A percentile compares a stretch with the other conserved stretches of the same genome.
Evolutionary conservation across 2,888 invertebrate species (phyloP).

Genomic region (Eulithis prunata): DNA sequence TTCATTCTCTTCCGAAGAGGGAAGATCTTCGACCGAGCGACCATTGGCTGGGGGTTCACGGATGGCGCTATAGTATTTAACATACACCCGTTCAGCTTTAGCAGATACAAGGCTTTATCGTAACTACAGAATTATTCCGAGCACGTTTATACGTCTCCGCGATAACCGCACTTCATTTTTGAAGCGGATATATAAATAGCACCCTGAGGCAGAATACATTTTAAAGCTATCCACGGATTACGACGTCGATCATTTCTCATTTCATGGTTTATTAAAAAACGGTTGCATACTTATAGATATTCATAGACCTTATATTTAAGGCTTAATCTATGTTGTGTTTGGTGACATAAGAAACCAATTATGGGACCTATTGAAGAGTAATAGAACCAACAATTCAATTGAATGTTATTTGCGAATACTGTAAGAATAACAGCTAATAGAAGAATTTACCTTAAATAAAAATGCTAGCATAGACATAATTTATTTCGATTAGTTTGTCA

Average conservation of each 20-base stretch:
- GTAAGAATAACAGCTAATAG: no score
- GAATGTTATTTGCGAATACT: no score
- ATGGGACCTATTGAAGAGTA: no score
- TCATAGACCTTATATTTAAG: not conserved
- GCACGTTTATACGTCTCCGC: conserved; percentile 75
- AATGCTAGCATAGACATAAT: no score
- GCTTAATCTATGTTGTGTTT: no score
- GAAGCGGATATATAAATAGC: conserved; percentile 79
- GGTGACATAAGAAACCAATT: no score
- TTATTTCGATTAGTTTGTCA: no score
- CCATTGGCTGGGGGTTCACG: no score
- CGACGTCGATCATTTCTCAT: conserved; percentile 33
- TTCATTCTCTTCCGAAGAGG: no score
- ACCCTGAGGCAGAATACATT: conserved; percentile 79
- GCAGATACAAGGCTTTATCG: conserved; percentile 10
- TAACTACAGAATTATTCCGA: conserved; percentile 57
- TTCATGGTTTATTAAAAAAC: conserved; percentile 35
- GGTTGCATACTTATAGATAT: conserved; percentile 25
- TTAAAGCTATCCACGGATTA: conserved; percentile 66
- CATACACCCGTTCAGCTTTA: conserved; percentile 3
- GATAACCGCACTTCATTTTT: conserved; percentile 83
- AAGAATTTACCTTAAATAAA: no score
- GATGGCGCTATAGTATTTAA: not conserved
- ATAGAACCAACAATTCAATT: no score
- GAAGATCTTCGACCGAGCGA: no score